Evolutionary conservation across 1,140 invertebrate species (phyloP).

Genomic region (Periplaneta americana): DNA sequence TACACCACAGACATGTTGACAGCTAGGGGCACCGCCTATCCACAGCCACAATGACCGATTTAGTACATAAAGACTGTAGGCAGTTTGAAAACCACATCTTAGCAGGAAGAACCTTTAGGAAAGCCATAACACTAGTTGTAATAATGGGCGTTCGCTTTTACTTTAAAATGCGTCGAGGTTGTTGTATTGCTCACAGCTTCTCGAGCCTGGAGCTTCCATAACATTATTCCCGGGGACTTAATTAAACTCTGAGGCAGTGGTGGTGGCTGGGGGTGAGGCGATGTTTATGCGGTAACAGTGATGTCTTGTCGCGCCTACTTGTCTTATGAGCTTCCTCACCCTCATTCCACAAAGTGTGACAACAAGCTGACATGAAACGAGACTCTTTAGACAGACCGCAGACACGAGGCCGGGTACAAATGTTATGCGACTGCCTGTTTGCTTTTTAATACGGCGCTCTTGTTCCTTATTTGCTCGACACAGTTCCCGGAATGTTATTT

Average conservation of each 20-base stretch:
- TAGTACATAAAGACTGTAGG: too few species aligned
- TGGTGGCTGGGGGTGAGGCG: too few species aligned
- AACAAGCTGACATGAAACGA: neutral
- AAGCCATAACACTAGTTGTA: too few species aligned
- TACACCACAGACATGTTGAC: too few species aligned
- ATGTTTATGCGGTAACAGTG: neutral
- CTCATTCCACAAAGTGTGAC: neutral
- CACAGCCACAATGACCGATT: too few species aligned
- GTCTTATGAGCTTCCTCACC: too few species aligned
- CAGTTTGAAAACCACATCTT: too few species aligned
- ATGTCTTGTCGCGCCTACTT: neutral
- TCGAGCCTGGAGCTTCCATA: neutral
- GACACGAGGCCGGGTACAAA: neutral
- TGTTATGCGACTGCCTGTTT: neutral
- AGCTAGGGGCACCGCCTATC: too few species aligned
- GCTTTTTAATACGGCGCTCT: neutral
- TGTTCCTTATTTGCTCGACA: too few species aligned
- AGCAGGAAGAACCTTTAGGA: too few species aligned
- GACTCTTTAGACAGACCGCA: neutral
- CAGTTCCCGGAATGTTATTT: too few species aligned
- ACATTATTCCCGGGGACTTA: neutral
- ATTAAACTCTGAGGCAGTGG: too few species aligned
- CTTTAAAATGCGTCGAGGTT: neutral
- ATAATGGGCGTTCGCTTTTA: neutral
- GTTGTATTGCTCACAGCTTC: neutral